Conservation (phyloP, 2,113 vertebrate genomes). For the Orthonyx spaldingii region DNA sequence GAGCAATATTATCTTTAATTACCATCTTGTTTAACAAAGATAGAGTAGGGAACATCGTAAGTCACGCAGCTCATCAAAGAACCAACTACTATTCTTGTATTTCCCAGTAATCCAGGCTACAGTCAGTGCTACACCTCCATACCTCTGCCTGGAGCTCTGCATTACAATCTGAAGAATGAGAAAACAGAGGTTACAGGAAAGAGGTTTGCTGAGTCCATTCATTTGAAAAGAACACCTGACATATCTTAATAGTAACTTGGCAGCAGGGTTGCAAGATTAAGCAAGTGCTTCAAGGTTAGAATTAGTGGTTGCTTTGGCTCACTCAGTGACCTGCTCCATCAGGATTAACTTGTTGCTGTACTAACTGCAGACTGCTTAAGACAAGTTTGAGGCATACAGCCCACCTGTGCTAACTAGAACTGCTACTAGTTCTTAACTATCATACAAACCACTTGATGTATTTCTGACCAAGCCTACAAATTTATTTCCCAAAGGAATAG, state of each 20-base stretch:
- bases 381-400: neutral
- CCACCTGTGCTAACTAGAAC: neutral
- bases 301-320: neutral
- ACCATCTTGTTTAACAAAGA: slow-evolving; percentile 18
- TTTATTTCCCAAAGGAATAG: neutral
- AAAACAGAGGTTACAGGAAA: neutral
- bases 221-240: neutral
- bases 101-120: neutral
- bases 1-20: slow-evolving; percentile 14
- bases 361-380: neutral
- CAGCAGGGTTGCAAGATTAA: neutral
- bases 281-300: neutral
- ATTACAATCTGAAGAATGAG: neutral
- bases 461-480: neutral
- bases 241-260: neutral
- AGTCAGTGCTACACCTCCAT: neutral
- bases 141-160: neutral
- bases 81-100: neutral
- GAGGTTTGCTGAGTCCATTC: neutral
- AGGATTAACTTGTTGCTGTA: neutral
- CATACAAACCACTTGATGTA: neutral
- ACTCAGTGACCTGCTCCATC: neutral
- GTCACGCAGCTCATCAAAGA: neutral
- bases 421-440: neutral
- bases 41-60: neutral